Percentiles rank a stretch among this genome's conserved stretches.
Evolutionary conservation across 2,888 invertebrate species (phyloP).

Genomic region (Drosophila macrospina): DNA sequence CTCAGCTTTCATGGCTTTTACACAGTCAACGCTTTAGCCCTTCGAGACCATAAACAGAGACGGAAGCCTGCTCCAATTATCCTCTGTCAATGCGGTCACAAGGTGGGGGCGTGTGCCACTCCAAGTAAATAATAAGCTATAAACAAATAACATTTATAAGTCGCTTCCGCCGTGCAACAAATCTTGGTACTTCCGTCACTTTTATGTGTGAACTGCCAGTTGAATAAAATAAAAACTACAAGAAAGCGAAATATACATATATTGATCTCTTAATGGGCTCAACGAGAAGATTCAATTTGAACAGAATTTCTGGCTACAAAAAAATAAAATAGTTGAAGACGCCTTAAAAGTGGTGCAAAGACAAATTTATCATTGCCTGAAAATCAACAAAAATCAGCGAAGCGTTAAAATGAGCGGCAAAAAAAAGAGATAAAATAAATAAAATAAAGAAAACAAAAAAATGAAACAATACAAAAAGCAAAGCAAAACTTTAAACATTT

Average conservation of each 20-base stretch:
- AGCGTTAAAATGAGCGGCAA: constrained; percentile 74
- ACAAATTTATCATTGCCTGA: constrained; percentile 61
- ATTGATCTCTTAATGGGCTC: constrained; percentile 74
- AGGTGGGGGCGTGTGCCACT: constrained; percentile 19
- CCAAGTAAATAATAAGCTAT: constrained; percentile 61
- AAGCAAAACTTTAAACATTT: constrained; percentile 38
- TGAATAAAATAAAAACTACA: constrained; percentile 31
- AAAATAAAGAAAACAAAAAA: constrained; percentile 18
- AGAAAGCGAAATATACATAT: constrained; percentile 57
- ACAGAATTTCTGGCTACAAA: constrained; percentile 39
- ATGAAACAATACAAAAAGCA: constrained; percentile 33
- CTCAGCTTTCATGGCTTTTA: constrained; percentile 19
- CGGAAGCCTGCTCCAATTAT: constrained; percentile 33
- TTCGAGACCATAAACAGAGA: constrained; percentile 26
- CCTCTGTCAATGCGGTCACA: constrained; percentile 19
- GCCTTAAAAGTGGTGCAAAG: constrained; percentile 38
- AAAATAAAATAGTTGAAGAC: constrained; percentile 42
- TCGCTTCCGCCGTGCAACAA: constrained; percentile 75
- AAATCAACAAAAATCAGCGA: constrained; percentile 68
- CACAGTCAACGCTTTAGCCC: neutral
- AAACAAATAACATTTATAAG: constrained; percentile 46
- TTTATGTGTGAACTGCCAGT: constrained; percentile 67
- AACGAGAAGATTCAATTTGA: constrained; percentile 46
- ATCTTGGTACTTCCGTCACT: constrained; percentile 76
- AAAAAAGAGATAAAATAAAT: constrained; percentile 25